Base-by-base conservation (phyloP, 2,797 vertebrate species). In the Oreortyx pictus region DNA sequence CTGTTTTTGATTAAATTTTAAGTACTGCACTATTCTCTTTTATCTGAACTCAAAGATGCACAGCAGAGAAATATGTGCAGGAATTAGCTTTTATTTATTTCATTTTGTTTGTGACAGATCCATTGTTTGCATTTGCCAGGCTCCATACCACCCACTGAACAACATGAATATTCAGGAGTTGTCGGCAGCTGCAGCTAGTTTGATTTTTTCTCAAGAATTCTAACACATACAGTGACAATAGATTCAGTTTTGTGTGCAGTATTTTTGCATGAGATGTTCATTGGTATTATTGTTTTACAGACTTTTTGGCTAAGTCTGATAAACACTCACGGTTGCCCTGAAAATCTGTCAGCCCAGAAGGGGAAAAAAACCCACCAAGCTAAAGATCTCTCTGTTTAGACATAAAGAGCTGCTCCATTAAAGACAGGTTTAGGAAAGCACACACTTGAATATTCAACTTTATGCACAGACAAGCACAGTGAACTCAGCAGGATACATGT, bases 101-200 rank as follows among this genome's bases (percentile, higher is more conserved):
- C 11, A 49, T 87, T 95, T 93, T 46, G 22, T 81, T 92, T 93
- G 72, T 76, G 82, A 73, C 49, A 85, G 82, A 88, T 94, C 54
- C 62, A 80, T 89, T 96, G 85, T 86, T 96, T 93, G 23, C 57
- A 92, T 95, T 94, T 95, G 31, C 52, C 35, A 90, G 77, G 47
- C 80, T 94, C 47, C 52, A 88, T 94, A 70, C 64, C 84, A 92
- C 61, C 52, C 84, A 89, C 77, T 77, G 81, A 90, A 82, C 33
- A 94, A 27, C 73, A 94, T 93, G 92, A 96, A 93, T 96, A 94
- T 96, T 95, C 82, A 93, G 29, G 43, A 88, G 62, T 8, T 86
- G 64, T 81, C 80, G 83, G 75, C 83, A 96, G 84, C 90, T 95
- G 79, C 84, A 94, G 59, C 41, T 29, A 62, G 86, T 61, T 77